Conservation (phyloP, 2,888 invertebrate genomes). For the Nymphalis urticae region DNA sequence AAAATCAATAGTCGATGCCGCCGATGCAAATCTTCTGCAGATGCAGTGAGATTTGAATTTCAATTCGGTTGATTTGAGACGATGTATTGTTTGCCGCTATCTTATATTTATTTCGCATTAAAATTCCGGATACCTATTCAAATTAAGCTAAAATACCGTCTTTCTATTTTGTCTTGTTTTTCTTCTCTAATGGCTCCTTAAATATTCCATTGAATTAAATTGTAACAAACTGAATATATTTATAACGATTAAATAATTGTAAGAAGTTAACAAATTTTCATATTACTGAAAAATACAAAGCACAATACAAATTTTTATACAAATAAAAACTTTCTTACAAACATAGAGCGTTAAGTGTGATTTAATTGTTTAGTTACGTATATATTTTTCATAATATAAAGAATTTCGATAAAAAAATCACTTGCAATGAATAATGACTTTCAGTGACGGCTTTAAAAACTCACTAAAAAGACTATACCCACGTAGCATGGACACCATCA, state of each 20-base stretch:
- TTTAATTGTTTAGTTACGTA: too few species aligned
- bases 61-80: slow-evolving; percentile 69
- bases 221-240: background rate
- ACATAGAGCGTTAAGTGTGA: too few species aligned
- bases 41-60: slow-evolving; percentile 69
- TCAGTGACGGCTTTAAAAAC: background rate
- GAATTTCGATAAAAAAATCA: background rate
- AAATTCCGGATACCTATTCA: slow-evolving; percentile 36
- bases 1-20: slow-evolving; percentile 79
- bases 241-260: background rate
- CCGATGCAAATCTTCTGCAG: slow-evolving; percentile 78
- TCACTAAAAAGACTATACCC: background rate
- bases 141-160: slow-evolving; percentile 24
- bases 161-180: slow-evolving; percentile 2
- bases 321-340: background rate
- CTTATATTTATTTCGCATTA: slow-evolving; percentile 41
- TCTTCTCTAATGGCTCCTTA: background rate
- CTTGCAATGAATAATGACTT: background rate
- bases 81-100: slow-evolving; percentile 61
- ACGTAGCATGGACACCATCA: slow-evolving; percentile 39
- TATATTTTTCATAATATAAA: too few species aligned
- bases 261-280: too few species aligned
- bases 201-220: background rate
- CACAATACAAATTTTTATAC: background rate
- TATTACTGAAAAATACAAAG: too few species aligned